Conservation (phyloP, 2,888 invertebrate genomes). For the Mongoloraphidia duomilia region DNA sequence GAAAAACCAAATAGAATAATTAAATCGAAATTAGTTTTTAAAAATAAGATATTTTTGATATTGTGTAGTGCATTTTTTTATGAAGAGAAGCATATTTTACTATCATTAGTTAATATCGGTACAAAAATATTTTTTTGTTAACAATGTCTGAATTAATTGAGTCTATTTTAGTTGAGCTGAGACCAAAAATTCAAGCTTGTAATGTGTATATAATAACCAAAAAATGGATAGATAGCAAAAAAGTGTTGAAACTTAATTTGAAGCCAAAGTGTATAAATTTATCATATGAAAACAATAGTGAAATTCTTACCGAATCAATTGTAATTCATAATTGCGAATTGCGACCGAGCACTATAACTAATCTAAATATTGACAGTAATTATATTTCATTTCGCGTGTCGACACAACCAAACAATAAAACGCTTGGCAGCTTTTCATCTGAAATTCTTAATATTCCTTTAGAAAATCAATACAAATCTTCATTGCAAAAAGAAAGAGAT, state of each 20-base stretch:
- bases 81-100: neutral
- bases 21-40: neutral
- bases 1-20: conserved; percentile 28
- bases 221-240: conserved; percentile 30
- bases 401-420: conserved; percentile 17
- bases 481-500: conserved; percentile 17
- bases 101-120: conserved; percentile 1
- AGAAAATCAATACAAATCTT: conserved; percentile 4
- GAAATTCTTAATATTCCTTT: conserved; percentile 19
- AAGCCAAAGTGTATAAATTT: conserved; percentile 12
- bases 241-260: conserved; percentile 21
- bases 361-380: conserved; percentile 19
- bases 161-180: conserved; percentile 41
- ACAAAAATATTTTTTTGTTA: neutral
- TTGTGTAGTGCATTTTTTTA: neutral
- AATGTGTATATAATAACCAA: conserved; percentile 41
- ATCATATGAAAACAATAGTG: conserved; percentile 15
- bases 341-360: conserved; percentile 22
- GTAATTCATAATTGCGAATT: conserved; percentile 18
- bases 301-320: conserved; percentile 14
- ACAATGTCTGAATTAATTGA: conserved; percentile 2
- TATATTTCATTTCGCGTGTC: conserved; percentile 25
- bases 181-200: conserved; percentile 43
- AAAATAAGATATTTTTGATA: neutral
- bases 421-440: conserved; percentile 22